A percentile compares a stretch with the other conserved stretches of the same genome.
Conservation (phyloP, 2,113 vertebrate species). For the Mus pahari region DNA sequence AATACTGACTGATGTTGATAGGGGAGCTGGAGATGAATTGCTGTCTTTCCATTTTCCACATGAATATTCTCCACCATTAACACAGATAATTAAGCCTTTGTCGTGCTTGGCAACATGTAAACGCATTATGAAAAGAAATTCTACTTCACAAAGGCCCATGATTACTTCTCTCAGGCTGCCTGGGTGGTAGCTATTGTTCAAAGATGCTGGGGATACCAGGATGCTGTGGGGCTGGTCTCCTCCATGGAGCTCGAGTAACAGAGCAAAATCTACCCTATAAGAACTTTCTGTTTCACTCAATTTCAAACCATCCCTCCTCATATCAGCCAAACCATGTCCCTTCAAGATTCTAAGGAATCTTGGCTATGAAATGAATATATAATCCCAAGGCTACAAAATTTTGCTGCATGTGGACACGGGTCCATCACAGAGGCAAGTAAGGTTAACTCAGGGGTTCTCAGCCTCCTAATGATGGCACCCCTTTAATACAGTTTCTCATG, state of each 20-base stretch:
- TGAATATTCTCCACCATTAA: conserved; percentile 49
- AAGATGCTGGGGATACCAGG: neutral
- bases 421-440: neutral
- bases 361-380: neutral
- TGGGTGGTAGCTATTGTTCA: neutral
- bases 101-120: conserved; percentile 44
- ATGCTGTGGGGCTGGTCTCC: neutral
- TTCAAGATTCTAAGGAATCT: neutral
- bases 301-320: neutral
- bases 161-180: neutral
- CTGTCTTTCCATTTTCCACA: neutral
- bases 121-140: conserved; percentile 28
- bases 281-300: neutral
- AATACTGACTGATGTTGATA: neutral
- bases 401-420: neutral
- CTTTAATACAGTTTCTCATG: neutral
- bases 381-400: neutral
- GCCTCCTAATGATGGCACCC: neutral
- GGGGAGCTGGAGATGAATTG: neutral
- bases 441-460: neutral
- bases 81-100: conserved; percentile 52
- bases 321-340: neutral
- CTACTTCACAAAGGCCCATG: conserved; percentile 16
- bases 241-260: neutral
- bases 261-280: neutral